A percentile compares a stretch with the other conserved stretches of the same genome.
phyloP scores from a whole-genome alignment of 2,113 vertebrate species.

The Anas platyrhynchos region DNA sequence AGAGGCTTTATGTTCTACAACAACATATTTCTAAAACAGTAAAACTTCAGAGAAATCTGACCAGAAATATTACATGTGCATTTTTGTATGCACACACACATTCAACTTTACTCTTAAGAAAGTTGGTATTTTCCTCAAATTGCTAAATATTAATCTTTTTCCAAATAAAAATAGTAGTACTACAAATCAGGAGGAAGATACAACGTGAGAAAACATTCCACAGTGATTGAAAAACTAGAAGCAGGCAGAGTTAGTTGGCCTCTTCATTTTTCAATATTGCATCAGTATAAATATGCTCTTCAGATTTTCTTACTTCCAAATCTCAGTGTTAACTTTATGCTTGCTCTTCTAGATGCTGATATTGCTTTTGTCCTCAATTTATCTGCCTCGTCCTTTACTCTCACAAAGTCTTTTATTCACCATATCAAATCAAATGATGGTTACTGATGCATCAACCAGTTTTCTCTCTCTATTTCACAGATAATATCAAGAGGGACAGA shows the following conservation, averaged over 20 bases:
- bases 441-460: neutral
- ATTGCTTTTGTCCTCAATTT: conserved; percentile 21
- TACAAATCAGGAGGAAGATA: neutral
- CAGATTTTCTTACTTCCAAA: neutral
- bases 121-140: neutral
- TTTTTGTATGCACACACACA: neutral
- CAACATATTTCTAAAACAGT: neutral
- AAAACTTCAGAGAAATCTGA: neutral
- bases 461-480: conserved; percentile 25
- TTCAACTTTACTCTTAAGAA: neutral
- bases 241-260: neutral
- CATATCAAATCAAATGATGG: neutral
- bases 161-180: neutral
- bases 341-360: neutral
- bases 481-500: neutral
- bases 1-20: neutral
- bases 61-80: neutral
- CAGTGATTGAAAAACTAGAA: neutral
- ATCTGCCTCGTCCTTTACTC: neutral
- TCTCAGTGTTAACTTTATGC: neutral
- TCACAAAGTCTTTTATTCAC: conserved; percentile 9
- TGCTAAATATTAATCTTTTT: neutral
- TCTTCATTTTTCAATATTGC: neutral
- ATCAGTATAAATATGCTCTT: neutral
- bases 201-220: neutral